Conservation (phyloP, 2,113 vertebrate genomes). For the Bubo blakistoni region DNA sequence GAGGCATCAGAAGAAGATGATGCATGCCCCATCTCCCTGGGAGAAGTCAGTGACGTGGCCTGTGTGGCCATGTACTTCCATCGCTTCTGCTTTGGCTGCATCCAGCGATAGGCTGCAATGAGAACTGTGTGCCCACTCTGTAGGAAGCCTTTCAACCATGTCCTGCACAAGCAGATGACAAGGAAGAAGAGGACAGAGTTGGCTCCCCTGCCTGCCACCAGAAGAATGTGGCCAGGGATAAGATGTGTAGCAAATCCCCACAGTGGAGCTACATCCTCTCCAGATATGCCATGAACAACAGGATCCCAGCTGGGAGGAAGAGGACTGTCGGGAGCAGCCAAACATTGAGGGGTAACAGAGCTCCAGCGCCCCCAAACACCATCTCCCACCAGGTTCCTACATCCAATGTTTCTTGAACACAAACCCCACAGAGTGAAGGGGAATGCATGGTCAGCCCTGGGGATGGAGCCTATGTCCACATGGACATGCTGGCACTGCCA, state of each 20-base stretch:
- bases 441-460: fast-evolving
- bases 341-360: fast-evolving
- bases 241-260: background rate
- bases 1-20: background rate
- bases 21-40: background rate
- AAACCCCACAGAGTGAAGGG: fast-evolving
- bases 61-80: background rate
- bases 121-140: background rate
- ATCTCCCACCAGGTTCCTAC: background rate
- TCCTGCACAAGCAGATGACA: background rate
- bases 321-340: fast-evolving
- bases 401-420: fast-evolving
- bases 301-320: background rate
- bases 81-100: background rate
- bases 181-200: background rate
- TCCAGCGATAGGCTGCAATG: fast-evolving
- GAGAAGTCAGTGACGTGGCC: background rate
- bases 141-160: background rate
- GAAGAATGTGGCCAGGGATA: background rate
- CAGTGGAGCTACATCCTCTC: fast-evolving
- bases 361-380: background rate
- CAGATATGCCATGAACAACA: background rate
- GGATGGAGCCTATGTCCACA: fast-evolving
- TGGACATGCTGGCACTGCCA: fast-evolving
- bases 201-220: fast-evolving